Evolutionary conservation across 2,888 invertebrate genomes (phyloP).

Genomic region (Autographa gamma): DNA sequence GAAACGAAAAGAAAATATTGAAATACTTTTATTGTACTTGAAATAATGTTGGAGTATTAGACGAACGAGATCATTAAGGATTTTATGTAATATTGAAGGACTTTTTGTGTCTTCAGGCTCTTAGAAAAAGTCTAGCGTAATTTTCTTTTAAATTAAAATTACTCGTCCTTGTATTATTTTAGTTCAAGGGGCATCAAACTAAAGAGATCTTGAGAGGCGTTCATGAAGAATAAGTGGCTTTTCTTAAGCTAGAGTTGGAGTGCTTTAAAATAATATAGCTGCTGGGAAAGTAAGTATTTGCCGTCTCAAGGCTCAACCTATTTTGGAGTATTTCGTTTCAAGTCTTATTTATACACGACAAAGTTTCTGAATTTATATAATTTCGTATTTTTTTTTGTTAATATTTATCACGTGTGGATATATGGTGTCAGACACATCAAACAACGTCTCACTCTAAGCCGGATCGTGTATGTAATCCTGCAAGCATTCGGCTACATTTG

Average conservation of each 20-base stretch:
- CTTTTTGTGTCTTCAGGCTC: conserved; percentile 16
- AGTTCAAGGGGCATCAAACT: conserved; percentile 18
- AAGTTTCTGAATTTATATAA: too few species aligned
- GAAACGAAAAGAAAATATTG: conserved; percentile 45
- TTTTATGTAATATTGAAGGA: conserved; percentile 41
- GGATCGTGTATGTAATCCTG: not conserved
- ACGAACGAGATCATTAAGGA: conserved; percentile 48
- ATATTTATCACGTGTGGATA: not conserved
- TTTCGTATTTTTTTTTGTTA: too few species aligned
- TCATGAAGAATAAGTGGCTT: conserved; percentile 34
- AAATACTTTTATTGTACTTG: conserved; percentile 49
- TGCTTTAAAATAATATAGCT: conserved; percentile 9
- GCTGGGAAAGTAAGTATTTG: conserved; percentile 5
- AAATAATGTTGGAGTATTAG: conserved; percentile 51
- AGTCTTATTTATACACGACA: not conserved
- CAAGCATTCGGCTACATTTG: conserved; percentile 2
- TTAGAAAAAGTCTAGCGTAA: conserved; percentile 23
- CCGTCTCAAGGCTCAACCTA: not conserved
- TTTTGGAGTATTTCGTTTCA: not conserved
- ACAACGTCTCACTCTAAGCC: not conserved
- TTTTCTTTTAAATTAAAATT: conserved; percentile 27
- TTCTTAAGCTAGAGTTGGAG: conserved; percentile 27
- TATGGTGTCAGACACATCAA: not conserved
- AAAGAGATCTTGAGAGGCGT: conserved; percentile 24
- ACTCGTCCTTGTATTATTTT: conserved; percentile 27